Evolutionary conservation across 2,113 vertebrate species (phyloP), one percentile per base, ranked within the genome.

Genomic region (Amblyopsis rosae): DNA sequence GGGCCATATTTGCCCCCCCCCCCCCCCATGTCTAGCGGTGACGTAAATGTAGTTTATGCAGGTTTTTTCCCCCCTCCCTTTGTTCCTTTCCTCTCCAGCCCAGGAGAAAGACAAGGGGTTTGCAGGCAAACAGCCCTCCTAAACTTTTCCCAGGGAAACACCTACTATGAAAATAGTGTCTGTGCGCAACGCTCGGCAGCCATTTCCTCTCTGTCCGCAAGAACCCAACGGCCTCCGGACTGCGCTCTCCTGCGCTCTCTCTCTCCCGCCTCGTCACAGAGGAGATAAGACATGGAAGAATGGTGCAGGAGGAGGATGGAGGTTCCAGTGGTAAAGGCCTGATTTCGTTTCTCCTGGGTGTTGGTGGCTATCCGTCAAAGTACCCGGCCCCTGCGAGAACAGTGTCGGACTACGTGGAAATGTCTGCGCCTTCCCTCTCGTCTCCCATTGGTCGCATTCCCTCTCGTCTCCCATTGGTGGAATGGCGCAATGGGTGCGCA

Each of bases 151-250:
- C 83, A 72, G 70, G 26, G 86, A 26, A 85, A 90, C 85, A 88
- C 91, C 92, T 92, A 82, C 71, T 88, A 86, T 84, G 80, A 90
- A 90, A 93, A 90, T 88, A 90, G 26, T 26, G 26, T 26, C 76
- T 81, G 70, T 53, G 84, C 35, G 79, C 81, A 74, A 6, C 63
- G 65, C 70, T 86, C 83, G 79, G 74, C 75, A 67, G 84, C 76
- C 65, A 80, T 82, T 89, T 86, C 86, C 87, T 88, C 69, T 59
- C 64, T 69, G n/a, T 64, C 57, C 61, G 72, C 71, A 55, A 26
- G 16, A 65, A 57, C 71, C 55, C 70, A 62, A 50, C 8, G 12
- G 53, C 11, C 33, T 62, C 59, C n/a, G 72, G 65, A 72, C 70
- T 76, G 65, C 72, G 65, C 79, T 75, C 77, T 78, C 63, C 73